phyloP scores from a whole-genome alignment of 2,888 invertebrate species.

The Flexamia atlantica region DNA sequence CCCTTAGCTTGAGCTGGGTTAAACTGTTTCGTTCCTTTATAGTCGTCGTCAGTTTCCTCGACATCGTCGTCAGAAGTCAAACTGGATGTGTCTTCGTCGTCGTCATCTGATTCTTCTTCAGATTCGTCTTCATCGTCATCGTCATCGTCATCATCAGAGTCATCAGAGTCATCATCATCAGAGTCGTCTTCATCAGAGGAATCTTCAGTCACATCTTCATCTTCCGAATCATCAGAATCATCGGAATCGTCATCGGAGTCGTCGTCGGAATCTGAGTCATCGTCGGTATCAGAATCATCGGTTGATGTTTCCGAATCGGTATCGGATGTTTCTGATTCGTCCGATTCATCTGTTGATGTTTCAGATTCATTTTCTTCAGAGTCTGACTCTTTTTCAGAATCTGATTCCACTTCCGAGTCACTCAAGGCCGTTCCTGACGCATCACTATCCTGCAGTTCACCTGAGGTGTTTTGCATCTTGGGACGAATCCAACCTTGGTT shows the following conservation, averaged over 20 bases:
- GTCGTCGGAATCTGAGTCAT: constrained; percentile 13
- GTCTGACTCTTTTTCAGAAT: not conserved
- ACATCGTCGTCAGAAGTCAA: not conserved
- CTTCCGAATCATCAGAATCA: constrained; percentile 21
- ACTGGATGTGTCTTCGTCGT: not conserved
- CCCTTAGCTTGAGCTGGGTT: not conserved
- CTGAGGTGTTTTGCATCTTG: too few relatives aligned
- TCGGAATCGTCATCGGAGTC: not conserved
- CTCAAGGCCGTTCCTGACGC: constrained; percentile 1
- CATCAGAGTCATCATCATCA: not conserved
- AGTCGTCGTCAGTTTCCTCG: too few relatives aligned
- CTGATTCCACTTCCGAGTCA: not conserved
- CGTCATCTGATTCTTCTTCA: not conserved
- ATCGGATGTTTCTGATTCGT: not conserved
- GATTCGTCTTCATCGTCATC: not conserved
- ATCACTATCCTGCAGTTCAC: not conserved
- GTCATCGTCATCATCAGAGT: not conserved
- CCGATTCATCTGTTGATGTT: not conserved
- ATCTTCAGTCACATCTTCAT: not conserved
- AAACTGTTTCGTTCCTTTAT: not conserved
- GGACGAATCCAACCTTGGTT: too few relatives aligned
- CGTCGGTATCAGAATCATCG: not conserved
- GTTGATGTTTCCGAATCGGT: too few relatives aligned
- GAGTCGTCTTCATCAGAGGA: not conserved
- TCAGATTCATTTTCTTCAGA: not conserved